Evolutionary conservation across 2,797 vertebrate species (phyloP).

Genomic region (Arnoldichthys spilopterus): DNA sequence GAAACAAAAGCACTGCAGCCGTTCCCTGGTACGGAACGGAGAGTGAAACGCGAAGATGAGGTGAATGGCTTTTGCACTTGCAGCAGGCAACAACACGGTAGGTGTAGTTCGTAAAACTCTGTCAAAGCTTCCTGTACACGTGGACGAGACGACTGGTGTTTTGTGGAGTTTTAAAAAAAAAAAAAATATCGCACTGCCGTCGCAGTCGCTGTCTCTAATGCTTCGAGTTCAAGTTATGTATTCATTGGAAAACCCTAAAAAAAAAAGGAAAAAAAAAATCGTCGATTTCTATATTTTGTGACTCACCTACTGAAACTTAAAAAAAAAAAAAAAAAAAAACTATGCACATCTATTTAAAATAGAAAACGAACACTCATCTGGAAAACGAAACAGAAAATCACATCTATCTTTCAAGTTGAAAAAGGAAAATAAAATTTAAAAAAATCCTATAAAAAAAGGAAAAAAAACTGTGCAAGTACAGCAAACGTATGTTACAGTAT

Average conservation of each 20-base stretch:
- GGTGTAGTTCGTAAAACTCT: slow-evolving; percentile 44
- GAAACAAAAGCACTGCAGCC: slow-evolving; percentile 47
- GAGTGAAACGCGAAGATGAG: slow-evolving; percentile 18
- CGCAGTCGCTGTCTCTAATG: slow-evolving; percentile 67
- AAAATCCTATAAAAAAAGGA: slow-evolving; percentile 65
- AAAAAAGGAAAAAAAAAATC: slow-evolving; percentile 52
- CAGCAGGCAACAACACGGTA: slow-evolving; percentile 50
- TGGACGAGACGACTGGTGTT: slow-evolving; percentile 69
- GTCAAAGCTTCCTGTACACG: slow-evolving; percentile 66
- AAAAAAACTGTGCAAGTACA: slow-evolving; percentile 85
- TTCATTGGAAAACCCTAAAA: slow-evolving; percentile 57
- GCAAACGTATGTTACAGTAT: slow-evolving; percentile 87
- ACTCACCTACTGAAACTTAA: slow-evolving; percentile 64
- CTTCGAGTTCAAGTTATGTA: slow-evolving; percentile 58
- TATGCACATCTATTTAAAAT: slow-evolving; percentile 57
- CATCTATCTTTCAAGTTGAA: slow-evolving; percentile 78
- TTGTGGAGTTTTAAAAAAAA: slow-evolving; percentile 51
- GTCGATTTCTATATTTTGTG: slow-evolving; percentile 55
- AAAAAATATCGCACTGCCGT: slow-evolving; percentile 21
- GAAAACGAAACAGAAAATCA: slow-evolving; percentile 63
- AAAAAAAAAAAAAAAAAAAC: slow-evolving; percentile 65
- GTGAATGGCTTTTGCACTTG: slow-evolving; percentile 52
- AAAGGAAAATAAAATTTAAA: slow-evolving; percentile 43
- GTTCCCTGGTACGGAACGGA: slow-evolving; percentile 11
- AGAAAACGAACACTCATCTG: slow-evolving; percentile 64